Base-by-base conservation (phyloP, 1,140 invertebrate species). In the Littorina saxatilis region DNA sequence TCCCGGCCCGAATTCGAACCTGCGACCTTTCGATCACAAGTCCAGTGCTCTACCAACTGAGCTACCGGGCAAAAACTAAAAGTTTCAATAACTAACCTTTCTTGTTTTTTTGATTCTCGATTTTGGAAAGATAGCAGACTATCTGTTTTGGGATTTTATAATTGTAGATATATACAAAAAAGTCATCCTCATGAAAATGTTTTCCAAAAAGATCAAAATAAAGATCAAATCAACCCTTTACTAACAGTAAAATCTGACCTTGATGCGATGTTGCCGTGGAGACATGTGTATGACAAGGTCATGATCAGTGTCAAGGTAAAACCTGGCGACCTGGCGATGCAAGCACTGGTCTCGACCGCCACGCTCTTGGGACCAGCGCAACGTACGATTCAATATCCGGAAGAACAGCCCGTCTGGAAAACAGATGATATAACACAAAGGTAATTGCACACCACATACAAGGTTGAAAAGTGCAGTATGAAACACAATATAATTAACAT, bases 201-300 rank as follows among this genome's bases (percentile, higher is more conserved):
- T n/a, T n/a, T n/a, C n/a, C n/a, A n/a, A n/a, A n/a, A n/a, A n/a
- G n/a, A n/a, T 17, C 43, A 47, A 47, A 47, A 5, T 17, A 5
- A 47, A 47, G 17, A 47, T 47, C 43, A 47, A 35, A 32, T 68
- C 23, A 68, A n/a, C 29, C 15, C 17, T 29, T 70, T 2, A 5
- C 35, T 50, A 9, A 32, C 66, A n/a, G 61, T 61, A 23, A 61
- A 3, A 39, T 47, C 15, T 80, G 79, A 91, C 91, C 89, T 92
- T 92, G 13, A 92, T 87, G 15, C 88, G 85, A 37, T 88, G 88
- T 50, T 87, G 84, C 40, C 82, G 84, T 7, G 85, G 87, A 7
- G 86, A 83, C 88, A 91, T 88, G 78, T 91, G 88, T 32, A 92
- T 43, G 0, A 91, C 77, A 86, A 92, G 89, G 52, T 92, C 91